Evolutionary conservation across 2,888 invertebrate genomes (phyloP), one percentile per base, ranked within the genome.

Genomic region (Hemicrepidius hirtus): DNA sequence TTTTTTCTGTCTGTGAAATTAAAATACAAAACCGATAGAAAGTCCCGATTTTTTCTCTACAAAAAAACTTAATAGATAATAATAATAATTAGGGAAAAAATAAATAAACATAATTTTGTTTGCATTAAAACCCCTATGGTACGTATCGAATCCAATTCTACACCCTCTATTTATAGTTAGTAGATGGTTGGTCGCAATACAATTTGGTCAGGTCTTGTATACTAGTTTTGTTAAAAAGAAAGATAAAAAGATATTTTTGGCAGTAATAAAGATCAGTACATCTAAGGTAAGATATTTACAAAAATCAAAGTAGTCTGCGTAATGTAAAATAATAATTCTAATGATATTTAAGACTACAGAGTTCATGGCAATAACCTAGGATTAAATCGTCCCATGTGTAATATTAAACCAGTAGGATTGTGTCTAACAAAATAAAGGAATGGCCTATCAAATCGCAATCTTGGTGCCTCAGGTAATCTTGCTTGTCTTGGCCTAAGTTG

Each of bases 401-500:
- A 87, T 81, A 97, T 94, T 88, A 96, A 91, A 73, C 96, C 96
- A n/a, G 96, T 94, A 0, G 96, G 96, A 86, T 96, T 96, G 86
- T 97, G 96, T 82, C 96, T 90, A 12, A 96, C 94, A 80, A 95
- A 94, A 85, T 94, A 97, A 24, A 97, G 88, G 89, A 97, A 97
- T 0, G 96, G 96, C 82, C 95, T 90, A 81, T 97, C 96, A 83
- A 95, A 93, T 80, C 94, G 92, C 82, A 97, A 88, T 82, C 95
- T 89, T 4, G 93, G 94, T 16, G 89, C 88, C 60, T 94, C 92
- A 0, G 93, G 93, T 12, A 92, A 86, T 35, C 93, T 88, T 2
- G 93, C 93, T 80, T 94, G 93, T 78, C 93, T 87, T 1, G 94
- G 94, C 68, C 94, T 87, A 28, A 93, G 85, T 16, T 93, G 92